phyloP scores from a whole-genome alignment of 2,888 invertebrate species.

The Muschampia plurimacula region DNA sequence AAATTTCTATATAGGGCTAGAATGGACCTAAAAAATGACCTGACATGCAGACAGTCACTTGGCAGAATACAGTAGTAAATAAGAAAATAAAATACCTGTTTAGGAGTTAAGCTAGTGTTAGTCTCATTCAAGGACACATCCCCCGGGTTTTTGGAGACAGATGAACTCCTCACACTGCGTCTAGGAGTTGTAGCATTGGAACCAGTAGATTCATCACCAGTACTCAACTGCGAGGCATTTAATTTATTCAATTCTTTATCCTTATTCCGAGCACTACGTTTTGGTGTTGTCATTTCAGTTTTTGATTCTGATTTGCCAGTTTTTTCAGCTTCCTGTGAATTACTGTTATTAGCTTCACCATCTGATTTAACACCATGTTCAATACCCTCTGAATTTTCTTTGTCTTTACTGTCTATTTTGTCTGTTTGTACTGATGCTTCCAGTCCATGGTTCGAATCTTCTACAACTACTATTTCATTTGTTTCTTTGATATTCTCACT shows the following conservation, averaged over 20 bases:
- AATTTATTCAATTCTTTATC: slow-evolving; percentile 57
- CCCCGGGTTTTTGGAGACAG: slow-evolving; percentile 58
- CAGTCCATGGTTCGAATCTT: slow-evolving; percentile 52
- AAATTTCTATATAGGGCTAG: no score
- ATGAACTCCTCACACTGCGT: slow-evolving; percentile 58
- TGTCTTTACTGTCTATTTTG: slow-evolving; percentile 18
- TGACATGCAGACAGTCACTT: no score
- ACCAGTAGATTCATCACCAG: slow-evolving; percentile 58
- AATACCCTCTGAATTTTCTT: slow-evolving; percentile 8
- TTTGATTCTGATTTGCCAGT: slow-evolving; percentile 34
- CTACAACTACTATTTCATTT: slow-evolving; percentile 48
- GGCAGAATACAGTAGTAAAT: no score
- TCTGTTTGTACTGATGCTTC: neutral
- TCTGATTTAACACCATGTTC: neutral
- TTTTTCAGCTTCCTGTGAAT: slow-evolving; percentile 17
- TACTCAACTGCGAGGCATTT: slow-evolving; percentile 54
- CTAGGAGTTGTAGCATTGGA: slow-evolving; percentile 64
- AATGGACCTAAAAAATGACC: no score
- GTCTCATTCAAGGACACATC: slow-evolving; percentile 67
- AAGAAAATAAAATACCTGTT: slow-evolving; percentile 59
- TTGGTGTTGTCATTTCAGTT: slow-evolving; percentile 51
- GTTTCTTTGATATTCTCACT: slow-evolving; percentile 22
- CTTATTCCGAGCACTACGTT: slow-evolving; percentile 60
- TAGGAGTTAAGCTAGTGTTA: slow-evolving; percentile 68
- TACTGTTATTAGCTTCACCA: neutral